Evolutionary conservation across 2,888 invertebrate species (phyloP).

Genomic region (Erpobdella octoculata): DNA sequence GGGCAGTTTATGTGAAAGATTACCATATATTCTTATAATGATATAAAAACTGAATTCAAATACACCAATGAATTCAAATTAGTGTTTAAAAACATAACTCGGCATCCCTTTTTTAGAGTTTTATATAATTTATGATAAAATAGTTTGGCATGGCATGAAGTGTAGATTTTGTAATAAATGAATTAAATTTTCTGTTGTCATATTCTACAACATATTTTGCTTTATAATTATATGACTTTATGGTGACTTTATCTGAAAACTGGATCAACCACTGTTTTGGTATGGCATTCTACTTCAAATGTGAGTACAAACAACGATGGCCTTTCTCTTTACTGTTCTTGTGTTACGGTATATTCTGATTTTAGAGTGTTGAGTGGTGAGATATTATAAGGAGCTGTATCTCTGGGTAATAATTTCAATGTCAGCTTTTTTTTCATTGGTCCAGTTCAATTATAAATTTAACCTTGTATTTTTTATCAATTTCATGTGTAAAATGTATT

Average conservation of each 20-base stretch:
- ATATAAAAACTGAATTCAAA: no score
- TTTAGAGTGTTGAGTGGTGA: slow-evolving; percentile 7
- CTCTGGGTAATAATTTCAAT: slow-evolving; percentile 4
- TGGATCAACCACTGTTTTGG: slow-evolving; percentile 11
- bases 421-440: background rate
- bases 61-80: no score
- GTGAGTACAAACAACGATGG: background rate
- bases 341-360: background rate
- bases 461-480: background rate
- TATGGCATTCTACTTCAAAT: slow-evolving; percentile 6
- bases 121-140: no score
- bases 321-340: background rate
- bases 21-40: no score
- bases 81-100: no score
- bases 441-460: background rate
- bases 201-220: slow-evolving; percentile 28
- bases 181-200: slow-evolving; percentile 4
- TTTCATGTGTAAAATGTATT: background rate
- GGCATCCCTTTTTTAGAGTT: no score
- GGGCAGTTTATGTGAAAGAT: no score
- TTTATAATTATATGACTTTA: slow-evolving; percentile 17
- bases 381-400: background rate
- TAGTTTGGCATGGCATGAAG: no score
- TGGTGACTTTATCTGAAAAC: slow-evolving; percentile 14
- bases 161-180: no score